Evolutionary conservation across 2,888 invertebrate species (phyloP).

Genomic region (Tenthredo distinguenda): DNA sequence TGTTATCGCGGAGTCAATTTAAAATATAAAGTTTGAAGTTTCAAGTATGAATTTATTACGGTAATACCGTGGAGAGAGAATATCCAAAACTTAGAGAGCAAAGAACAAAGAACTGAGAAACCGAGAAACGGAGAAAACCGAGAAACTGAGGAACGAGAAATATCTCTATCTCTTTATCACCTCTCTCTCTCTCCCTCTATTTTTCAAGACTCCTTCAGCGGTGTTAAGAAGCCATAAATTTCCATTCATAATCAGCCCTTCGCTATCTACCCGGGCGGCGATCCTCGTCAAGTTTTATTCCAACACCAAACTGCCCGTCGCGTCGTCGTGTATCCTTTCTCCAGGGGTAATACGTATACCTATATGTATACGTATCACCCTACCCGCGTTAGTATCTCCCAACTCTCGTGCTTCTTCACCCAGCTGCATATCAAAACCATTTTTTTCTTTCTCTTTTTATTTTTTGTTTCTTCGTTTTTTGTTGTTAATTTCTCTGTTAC

Average conservation of each 20-base stretch:
- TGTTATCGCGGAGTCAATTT: no score
- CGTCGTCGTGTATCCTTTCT: neutral
- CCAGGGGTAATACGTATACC: neutral
- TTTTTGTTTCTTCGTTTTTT: neutral
- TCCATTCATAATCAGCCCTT: constrained; percentile 70
- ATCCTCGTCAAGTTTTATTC: constrained; percentile 21
- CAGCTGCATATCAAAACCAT: no score
- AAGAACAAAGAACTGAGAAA: neutral
- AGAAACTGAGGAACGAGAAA: neutral
- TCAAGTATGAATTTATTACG: no score
- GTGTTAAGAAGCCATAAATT: constrained; percentile 71
- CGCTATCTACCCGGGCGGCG: neutral
- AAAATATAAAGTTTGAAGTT: no score
- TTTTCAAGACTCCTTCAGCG: constrained; percentile 49
- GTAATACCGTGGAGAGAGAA: no score
- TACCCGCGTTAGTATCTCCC: neutral
- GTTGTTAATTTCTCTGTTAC: neutral
- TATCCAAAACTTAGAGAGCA: no score
- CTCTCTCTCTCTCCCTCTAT: neutral
- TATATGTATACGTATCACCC: no score
- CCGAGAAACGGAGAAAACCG: neutral
- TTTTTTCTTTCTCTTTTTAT: no score
- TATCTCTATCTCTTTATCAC: neutral
- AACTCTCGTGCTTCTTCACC: neutral
- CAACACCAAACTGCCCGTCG: neutral